phyloP scores from a whole-genome alignment of 2,888 invertebrate genomes.

The Nebria salina region DNA sequence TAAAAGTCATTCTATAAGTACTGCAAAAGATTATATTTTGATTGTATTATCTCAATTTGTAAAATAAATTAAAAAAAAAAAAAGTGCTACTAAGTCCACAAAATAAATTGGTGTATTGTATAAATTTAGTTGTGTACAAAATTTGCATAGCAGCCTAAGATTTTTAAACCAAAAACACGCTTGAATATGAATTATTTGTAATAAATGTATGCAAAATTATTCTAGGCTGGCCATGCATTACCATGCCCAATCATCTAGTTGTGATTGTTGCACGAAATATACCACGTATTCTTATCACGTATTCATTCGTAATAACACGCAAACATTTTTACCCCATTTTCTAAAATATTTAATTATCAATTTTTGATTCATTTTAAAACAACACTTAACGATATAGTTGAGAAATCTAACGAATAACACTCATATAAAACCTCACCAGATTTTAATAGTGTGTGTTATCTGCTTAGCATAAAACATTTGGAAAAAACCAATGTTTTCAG shows the following conservation, averaged over 20 bases:
- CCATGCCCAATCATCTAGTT: slow-evolving; percentile 38
- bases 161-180: not conserved
- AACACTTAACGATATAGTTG: too few relatives aligned
- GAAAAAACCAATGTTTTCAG: too few relatives aligned
- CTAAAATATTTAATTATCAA: not conserved
- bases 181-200: slow-evolving; percentile 38
- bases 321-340: not conserved
- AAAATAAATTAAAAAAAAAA: not conserved
- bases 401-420: too few relatives aligned
- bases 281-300: slow-evolving; percentile 31
- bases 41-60: not conserved
- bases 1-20: too few relatives aligned
- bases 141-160: not conserved
- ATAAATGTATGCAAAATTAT: slow-evolving; percentile 42
- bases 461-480: too few relatives aligned
- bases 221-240: slow-evolving; percentile 35
- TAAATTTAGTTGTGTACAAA: not conserved
- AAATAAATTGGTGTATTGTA: not conserved
- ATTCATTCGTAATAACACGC: slow-evolving; percentile 30
- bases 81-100: not conserved
- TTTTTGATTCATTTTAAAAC: not conserved
- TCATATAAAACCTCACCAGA: too few relatives aligned
- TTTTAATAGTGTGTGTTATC: too few relatives aligned
- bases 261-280: slow-evolving; percentile 25
- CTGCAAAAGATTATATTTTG: too few relatives aligned